These are phyloP conservation scores for Manduca sexta DNA, from an alignment of 1,140 invertebrate species.

Conservation along the genomic window DNA sequence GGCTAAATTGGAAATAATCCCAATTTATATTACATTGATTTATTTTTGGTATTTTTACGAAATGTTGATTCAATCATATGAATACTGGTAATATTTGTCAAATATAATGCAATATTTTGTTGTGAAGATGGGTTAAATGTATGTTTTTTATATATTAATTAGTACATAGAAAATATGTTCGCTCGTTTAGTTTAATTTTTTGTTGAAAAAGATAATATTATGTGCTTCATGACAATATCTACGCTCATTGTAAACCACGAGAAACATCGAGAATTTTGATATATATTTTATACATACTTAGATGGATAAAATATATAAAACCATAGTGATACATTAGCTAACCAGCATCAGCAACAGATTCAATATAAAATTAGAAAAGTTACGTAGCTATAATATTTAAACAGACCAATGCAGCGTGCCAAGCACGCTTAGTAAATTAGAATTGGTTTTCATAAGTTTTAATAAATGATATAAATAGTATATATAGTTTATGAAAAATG, in stretches of 20 bases:
- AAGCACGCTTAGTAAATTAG: constrained; percentile 53
- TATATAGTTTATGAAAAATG: constrained; percentile 68
- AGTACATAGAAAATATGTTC: too few species aligned
- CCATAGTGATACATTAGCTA: constrained; percentile 32
- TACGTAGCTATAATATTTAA: constrained; percentile 41
- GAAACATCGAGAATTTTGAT: constrained; percentile 58
- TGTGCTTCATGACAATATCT: constrained; percentile 53
- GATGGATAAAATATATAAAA: constrained; percentile 22
- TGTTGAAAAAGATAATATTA: constrained; percentile 3
- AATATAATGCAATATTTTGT: too few species aligned
- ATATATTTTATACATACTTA: constrained; percentile 21
- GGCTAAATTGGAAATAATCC: too few species aligned
- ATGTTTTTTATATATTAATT: too few species aligned
- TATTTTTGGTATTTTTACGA: too few species aligned
- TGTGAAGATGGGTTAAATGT: too few species aligned
- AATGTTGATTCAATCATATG: too few species aligned
- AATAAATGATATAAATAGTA: constrained; percentile 46
- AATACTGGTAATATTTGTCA: too few species aligned
- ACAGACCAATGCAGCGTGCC: constrained; percentile 59
- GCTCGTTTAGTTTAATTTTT: too few species aligned
- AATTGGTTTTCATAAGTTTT: constrained; percentile 47
- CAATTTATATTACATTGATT: too few species aligned
- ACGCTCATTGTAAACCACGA: constrained; percentile 33
- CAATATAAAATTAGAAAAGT: constrained; percentile 15
- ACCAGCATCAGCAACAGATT: constrained; percentile 29